phyloP scores from a whole-genome alignment of 2,113 vertebrate genomes.

The Xyrauchen texanus region DNA sequence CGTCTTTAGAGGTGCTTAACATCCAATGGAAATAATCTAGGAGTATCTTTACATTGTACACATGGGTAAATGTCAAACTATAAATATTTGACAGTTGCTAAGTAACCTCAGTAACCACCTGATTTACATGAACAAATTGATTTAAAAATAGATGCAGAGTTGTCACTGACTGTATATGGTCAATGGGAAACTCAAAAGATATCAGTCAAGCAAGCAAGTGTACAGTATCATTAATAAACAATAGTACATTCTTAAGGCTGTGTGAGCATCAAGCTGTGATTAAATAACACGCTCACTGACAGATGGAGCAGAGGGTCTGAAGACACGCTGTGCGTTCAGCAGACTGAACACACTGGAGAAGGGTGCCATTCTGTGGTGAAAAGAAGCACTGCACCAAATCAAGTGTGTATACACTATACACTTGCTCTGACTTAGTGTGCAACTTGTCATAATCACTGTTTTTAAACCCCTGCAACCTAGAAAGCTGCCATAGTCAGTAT shows the following conservation, averaged over 20 bases:
- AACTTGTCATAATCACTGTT: background rate
- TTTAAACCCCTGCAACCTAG: no score
- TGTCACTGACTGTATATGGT: background rate
- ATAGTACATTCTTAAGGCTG: background rate
- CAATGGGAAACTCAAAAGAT: background rate
- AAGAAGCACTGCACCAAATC: background rate
- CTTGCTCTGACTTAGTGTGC: background rate
- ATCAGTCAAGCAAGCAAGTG: background rate
- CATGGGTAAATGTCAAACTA: conserved; percentile 43
- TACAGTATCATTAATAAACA: background rate
- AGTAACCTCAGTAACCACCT: conserved; percentile 37
- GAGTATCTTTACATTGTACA: conserved; percentile 26
- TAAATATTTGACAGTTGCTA: conserved; percentile 54
- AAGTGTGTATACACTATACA: background rate
- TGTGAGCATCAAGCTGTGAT: background rate
- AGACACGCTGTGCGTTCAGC: background rate
- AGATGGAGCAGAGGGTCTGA: background rate
- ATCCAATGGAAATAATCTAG: conserved; percentile 25
- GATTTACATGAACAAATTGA: conserved; percentile 20
- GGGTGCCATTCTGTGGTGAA: conserved; percentile 49
- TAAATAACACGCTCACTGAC: background rate
- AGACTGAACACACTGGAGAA: conserved; percentile 9
- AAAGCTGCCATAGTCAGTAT: no score
- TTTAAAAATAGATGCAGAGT: conserved; percentile 26
- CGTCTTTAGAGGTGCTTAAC: conserved; percentile 5